phyloP scores from a whole-genome alignment of 2,888 invertebrate species.

The Azorinus chamasolen region DNA sequence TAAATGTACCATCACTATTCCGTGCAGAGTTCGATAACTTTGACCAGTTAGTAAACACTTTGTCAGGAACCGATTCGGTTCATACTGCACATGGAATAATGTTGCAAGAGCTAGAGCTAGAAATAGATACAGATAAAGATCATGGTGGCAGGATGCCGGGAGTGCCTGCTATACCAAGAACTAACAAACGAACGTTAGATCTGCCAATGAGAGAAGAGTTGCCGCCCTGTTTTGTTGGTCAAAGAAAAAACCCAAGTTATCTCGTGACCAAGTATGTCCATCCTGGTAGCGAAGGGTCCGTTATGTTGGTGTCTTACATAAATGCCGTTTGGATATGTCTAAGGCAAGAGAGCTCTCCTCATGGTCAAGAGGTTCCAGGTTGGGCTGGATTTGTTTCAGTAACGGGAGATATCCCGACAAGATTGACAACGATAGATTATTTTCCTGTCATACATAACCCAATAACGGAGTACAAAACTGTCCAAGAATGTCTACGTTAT shows the following conservation, averaged over 20 bases:
- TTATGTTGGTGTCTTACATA: conserved; percentile 1
- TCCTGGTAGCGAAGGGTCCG: conserved; percentile 18
- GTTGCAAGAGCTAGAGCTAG: conserved; percentile 58
- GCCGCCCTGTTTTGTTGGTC: conserved; percentile 43
- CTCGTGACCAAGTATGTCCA: not conserved
- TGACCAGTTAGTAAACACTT: conserved; percentile 62
- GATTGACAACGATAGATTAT: conserved; percentile 64
- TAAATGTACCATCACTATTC: conserved; percentile 51
- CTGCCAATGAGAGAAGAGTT: conserved; percentile 20
- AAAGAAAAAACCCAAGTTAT: conserved; percentile 34
- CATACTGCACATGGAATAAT: conserved; percentile 72
- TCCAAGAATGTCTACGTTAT: conserved; percentile 46
- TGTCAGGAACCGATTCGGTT: conserved; percentile 57
- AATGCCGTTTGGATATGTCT: conserved; percentile 22
- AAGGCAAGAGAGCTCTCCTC: conserved; percentile 13
- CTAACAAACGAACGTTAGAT: conserved; percentile 17
- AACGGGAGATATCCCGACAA: conserved; percentile 12
- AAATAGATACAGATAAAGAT: conserved; percentile 1
- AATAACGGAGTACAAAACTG: conserved; percentile 37
- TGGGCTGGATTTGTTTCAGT: conserved; percentile 22
- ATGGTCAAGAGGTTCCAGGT: conserved; percentile 4
- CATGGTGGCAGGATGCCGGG: conserved; percentile 14
- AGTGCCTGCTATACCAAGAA: conserved; percentile 17
- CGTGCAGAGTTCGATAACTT: conserved; percentile 74
- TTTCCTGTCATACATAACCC: conserved; percentile 55